phyloP scores from a whole-genome alignment of 2,113 vertebrate genomes.

The Sebastes schlegelii region DNA sequence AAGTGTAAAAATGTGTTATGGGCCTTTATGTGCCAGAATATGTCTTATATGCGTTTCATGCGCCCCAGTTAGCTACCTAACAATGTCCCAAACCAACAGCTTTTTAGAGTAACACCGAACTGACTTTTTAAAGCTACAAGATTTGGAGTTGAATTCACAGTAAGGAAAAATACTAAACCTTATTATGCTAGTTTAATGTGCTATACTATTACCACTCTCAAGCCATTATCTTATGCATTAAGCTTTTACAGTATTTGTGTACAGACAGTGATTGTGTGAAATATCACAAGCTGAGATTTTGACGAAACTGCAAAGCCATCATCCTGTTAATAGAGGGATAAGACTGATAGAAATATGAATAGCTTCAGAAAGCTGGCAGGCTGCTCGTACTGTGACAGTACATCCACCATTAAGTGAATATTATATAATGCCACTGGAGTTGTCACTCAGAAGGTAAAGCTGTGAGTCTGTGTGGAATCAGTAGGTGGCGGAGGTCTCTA shows the following conservation, averaged over 20 bases:
- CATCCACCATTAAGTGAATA: constrained; percentile 55
- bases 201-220: not conserved
- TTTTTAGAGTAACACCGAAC: constrained; percentile 3
- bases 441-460: constrained; percentile 44
- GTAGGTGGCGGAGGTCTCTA: not conserved
- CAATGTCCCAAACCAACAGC: constrained; percentile 21
- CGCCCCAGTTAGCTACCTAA: constrained; percentile 3
- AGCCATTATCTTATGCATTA: not conserved
- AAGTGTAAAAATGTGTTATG: not conserved
- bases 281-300: constrained; percentile 10
- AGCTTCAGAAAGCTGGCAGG: constrained; percentile 35
- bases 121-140: not conserved
- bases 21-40: not conserved
- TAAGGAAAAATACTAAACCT: not conserved
- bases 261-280: not conserved
- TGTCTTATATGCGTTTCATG: not conserved
- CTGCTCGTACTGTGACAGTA: constrained; percentile 50
- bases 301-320: constrained; percentile 22
- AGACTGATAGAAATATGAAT: constrained; percentile 48
- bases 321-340: constrained; percentile 40
- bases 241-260: not conserved
- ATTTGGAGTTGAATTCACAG: not conserved
- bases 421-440: constrained; percentile 49
- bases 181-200: not conserved
- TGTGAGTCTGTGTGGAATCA: constrained; percentile 20